Conservation (phyloP, 1,140 invertebrate genomes). For the Lordiphosa collinella region DNA sequence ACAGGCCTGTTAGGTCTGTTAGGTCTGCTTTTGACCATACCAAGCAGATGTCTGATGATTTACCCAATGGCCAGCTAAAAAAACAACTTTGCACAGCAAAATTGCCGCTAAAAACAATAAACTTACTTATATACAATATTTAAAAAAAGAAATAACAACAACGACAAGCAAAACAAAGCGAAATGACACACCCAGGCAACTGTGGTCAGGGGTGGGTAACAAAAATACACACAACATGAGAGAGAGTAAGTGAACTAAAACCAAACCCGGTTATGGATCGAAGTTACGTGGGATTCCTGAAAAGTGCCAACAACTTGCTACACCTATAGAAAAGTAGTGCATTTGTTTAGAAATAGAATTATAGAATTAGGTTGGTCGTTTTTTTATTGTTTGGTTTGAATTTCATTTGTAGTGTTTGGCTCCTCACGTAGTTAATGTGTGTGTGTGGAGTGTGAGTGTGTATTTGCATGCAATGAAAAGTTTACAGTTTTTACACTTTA, state of each 20-base stretch:
- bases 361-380: slow-evolving; percentile 13
- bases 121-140: slow-evolving; percentile 6
- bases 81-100: slow-evolving; percentile 17
- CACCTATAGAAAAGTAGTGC: too few relatives aligned
- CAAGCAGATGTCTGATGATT: slow-evolving; percentile 80
- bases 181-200: slow-evolving; percentile 30
- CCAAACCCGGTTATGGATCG: slow-evolving; percentile 7
- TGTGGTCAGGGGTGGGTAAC: slow-evolving; percentile 26
- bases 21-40: slow-evolving; percentile 77
- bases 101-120: slow-evolving; percentile 43
- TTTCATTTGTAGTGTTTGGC: slow-evolving; percentile 32
- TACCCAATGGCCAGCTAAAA: slow-evolving; percentile 21
- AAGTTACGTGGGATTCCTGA: slow-evolving; percentile 9
- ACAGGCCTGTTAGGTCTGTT: slow-evolving; percentile 1
- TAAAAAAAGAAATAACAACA: neutral
- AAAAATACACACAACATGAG: slow-evolving; percentile 3
- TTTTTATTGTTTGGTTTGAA: slow-evolving; percentile 26
- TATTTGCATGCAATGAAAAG: slow-evolving; percentile 26
- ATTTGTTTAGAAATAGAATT: too few relatives aligned
- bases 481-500: neutral
- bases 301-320: neutral
- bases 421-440: neutral
- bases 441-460: slow-evolving; percentile 18
- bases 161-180: slow-evolving; percentile 7
- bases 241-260: slow-evolving; percentile 27